phyloP scores from a whole-genome alignment of 1,140 invertebrate genomes.

The Aleiodes sp. region DNA sequence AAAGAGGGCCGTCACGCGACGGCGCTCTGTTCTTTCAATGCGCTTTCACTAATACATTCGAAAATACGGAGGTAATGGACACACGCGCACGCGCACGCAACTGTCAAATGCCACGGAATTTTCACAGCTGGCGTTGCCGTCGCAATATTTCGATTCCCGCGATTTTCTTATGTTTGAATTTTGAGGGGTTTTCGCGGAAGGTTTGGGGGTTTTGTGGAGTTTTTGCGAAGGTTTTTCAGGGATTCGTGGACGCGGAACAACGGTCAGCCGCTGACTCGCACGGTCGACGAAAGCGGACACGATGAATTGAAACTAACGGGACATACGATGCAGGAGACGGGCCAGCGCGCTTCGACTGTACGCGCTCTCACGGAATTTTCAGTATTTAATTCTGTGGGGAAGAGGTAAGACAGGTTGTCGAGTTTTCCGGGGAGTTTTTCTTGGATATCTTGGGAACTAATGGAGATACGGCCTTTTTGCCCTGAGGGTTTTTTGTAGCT shows the following conservation, averaged over 20 bases:
- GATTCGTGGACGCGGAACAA: not conserved
- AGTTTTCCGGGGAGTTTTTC: not conserved
- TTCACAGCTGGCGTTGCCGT: not conserved
- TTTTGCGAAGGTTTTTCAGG: not conserved
- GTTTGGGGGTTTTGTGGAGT: not conserved
- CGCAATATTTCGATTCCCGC: not conserved
- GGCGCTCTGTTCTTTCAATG: not conserved
- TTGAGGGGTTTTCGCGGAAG: not conserved
- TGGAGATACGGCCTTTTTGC: too few relatives aligned
- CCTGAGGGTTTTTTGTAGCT: too few relatives aligned
- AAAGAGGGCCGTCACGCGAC: not conserved
- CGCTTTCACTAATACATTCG: not conserved
- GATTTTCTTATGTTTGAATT: not conserved
- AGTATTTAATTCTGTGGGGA: too few relatives aligned
- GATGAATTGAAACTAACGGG: conserved; percentile 2
- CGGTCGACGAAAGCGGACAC: not conserved
- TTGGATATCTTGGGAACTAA: not conserved
- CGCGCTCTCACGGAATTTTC: too few relatives aligned
- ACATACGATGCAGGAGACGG: not conserved
- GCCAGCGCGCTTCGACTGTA: not conserved
- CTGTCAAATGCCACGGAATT: too few relatives aligned
- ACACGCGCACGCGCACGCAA: not conserved
- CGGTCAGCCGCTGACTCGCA: not conserved
- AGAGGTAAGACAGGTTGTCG: too few relatives aligned
- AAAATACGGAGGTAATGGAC: not conserved